Conservation (phyloP, 2,797 vertebrate species). For the Iguana delicatissima region DNA sequence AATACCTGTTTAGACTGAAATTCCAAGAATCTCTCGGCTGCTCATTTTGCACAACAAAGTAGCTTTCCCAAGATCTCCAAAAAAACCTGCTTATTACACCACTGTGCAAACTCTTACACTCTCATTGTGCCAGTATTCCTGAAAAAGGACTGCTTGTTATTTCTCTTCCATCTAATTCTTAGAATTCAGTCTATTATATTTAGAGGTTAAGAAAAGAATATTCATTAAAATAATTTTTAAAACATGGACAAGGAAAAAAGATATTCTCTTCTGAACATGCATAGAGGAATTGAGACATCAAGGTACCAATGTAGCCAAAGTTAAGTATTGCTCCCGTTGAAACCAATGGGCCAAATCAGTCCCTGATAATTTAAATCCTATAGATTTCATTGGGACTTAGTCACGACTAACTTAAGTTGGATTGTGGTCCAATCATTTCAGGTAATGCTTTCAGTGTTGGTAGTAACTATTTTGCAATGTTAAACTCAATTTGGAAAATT, state of each 20-base stretch:
- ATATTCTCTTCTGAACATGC: neutral
- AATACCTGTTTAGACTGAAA: too few species aligned
- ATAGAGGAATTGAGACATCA: neutral
- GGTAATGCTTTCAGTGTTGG: neutral
- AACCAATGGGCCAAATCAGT: neutral
- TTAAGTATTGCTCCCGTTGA: neutral
- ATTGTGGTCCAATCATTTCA: neutral
- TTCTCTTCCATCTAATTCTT: neutral
- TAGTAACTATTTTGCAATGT: neutral
- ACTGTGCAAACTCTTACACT: neutral
- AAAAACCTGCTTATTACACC: neutral
- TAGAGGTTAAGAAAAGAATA: neutral
- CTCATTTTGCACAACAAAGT: too few species aligned
- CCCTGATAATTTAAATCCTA: neutral
- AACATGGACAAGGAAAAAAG: neutral
- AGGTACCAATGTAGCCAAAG: neutral
- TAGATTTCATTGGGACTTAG: neutral
- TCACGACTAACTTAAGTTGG: neutral
- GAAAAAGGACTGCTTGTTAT: neutral
- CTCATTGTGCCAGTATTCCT: neutral
- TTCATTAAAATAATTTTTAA: neutral
- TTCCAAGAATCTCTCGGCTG: too few species aligned
- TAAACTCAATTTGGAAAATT: conserved; percentile 9
- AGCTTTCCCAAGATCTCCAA: too few species aligned
- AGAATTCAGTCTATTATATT: neutral